A percentile compares a stretch with the other conserved stretches of the same genome.
Conservation (phyloP, 35 echinoderm and acorn worm species). For the Anneissia japonica region DNA sequence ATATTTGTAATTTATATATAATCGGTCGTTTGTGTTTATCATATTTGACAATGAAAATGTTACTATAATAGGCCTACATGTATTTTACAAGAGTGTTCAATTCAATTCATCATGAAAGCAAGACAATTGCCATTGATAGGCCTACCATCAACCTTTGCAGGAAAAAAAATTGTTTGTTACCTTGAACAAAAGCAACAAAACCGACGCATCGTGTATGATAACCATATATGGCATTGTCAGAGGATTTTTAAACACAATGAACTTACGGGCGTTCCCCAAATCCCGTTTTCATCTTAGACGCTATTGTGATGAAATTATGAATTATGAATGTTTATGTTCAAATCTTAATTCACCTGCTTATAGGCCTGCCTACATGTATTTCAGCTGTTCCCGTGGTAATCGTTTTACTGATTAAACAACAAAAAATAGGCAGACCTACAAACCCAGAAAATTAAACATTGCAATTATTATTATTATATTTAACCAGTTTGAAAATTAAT, state of each 20-base stretch:
- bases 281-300: background rate
- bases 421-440: no score
- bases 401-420: no score
- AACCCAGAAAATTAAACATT: no score
- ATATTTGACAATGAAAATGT: no score
- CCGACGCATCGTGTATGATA: background rate
- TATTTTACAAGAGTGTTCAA: no score
- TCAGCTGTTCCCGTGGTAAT: background rate
- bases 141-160: background rate
- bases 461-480: no score
- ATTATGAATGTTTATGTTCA: background rate
- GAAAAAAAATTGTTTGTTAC: background rate
- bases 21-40: no score
- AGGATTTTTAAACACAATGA: background rate
- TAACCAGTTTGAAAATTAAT: no score
- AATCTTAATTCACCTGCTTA: background rate
- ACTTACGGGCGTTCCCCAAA: background rate
- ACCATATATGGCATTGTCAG: background rate
- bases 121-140: no score
- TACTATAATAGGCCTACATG: no score
- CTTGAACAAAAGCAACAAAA: background rate
- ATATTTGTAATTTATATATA: no score
- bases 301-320: background rate
- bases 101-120: no score
- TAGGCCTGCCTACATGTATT: background rate